A percentile compares a stretch with the other conserved stretches of the same genome.
phyloP scores from a whole-genome alignment of 2,888 invertebrate species.

The Anaspis maculata region DNA sequence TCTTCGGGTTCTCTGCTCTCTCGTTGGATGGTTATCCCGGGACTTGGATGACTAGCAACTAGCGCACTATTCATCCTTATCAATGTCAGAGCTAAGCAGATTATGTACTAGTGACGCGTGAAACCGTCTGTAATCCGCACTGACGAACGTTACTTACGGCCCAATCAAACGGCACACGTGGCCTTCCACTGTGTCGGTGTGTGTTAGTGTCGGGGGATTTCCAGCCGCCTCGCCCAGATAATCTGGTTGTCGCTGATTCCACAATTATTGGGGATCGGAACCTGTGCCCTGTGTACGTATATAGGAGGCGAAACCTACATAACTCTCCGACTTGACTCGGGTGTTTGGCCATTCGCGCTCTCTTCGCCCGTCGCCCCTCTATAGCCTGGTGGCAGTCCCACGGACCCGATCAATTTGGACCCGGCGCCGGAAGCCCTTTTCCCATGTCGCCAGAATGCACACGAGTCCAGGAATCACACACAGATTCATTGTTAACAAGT shows the following conservation, averaged over 20 bases:
- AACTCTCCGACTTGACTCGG: no score
- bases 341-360: no score
- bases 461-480: no score
- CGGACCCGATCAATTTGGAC: no score
- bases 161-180: constrained; percentile 43
- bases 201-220: constrained; percentile 32
- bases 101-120: constrained; percentile 48
- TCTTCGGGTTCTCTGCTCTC: no score
- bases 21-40: no score
- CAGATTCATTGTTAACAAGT: no score
- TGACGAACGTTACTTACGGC: constrained; percentile 41
- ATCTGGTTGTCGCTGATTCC: constrained; percentile 36
- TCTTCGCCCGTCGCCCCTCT: no score
- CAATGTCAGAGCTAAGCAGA: constrained; percentile 52
- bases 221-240: constrained; percentile 25
- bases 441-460: no score
- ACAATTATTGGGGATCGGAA: constrained; percentile 31
- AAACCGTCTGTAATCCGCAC: constrained; percentile 44
- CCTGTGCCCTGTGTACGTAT: constrained; percentile 1
- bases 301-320: constrained; percentile 2
- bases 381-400: no score
- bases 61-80: constrained; percentile 49
- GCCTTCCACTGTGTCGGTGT: constrained; percentile 27
- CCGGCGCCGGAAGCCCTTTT: no score
- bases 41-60: constrained; percentile 37